These are phyloP conservation scores for Pristis pectinata DNA, from an alignment of 2,797 vertebrate species.

Conservation along the genomic window DNA sequence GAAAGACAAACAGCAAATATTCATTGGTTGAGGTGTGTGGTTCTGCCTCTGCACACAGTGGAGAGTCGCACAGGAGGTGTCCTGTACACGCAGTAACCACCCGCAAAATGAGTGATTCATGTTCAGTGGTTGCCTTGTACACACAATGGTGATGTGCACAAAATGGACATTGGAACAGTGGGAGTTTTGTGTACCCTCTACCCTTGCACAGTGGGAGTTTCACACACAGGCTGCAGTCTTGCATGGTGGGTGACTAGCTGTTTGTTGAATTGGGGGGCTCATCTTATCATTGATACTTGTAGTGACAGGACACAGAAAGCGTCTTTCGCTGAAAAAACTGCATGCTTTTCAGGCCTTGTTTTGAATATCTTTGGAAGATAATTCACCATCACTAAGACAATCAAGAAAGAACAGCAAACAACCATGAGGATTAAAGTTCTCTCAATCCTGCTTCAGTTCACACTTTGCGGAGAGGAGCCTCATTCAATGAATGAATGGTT, in stretches of 20 bases:
- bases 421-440: not conserved
- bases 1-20: not conserved
- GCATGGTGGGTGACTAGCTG: no score
- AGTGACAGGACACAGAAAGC: not conserved
- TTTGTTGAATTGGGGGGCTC: no score
- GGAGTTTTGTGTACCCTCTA: no score
- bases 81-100: not conserved
- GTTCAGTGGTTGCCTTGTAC: not conserved
- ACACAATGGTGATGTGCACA: not conserved
- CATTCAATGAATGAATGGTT: not conserved
- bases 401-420: not conserved
- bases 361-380: not conserved
- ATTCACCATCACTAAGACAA: not conserved
- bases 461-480: not conserved
- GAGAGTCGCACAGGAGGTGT: not conserved
- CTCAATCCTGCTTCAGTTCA: not conserved
- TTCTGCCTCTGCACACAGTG: not conserved
- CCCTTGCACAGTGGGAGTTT: not conserved
- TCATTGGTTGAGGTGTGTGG: not conserved
- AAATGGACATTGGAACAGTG: not conserved
- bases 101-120: not conserved
- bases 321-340: not conserved
- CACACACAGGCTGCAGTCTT: not conserved
- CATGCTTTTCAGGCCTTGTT: not conserved
- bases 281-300: no score